phyloP scores from a whole-genome alignment of 2,113 vertebrate genomes.

The Diphyllodes magnificus region DNA sequence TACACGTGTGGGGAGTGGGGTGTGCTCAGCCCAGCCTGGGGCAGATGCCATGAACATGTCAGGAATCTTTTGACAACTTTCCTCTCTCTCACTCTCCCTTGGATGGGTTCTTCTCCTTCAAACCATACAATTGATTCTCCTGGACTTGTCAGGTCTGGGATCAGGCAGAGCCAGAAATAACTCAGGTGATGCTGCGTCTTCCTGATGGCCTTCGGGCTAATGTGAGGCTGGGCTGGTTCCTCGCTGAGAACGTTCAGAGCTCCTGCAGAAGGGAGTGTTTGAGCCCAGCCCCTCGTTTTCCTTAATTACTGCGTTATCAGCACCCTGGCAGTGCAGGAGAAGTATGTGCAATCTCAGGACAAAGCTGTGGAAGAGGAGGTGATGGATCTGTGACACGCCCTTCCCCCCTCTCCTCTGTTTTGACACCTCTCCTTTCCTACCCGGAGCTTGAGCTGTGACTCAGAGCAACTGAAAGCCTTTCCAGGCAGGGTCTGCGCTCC shows the following conservation, averaged over 20 bases:
- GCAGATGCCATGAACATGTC: neutral
- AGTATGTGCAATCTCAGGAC: conserved; percentile 77
- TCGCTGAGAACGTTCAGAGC: neutral
- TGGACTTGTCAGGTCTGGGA: neutral
- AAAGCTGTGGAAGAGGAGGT: conserved; percentile 84
- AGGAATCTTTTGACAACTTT: neutral
- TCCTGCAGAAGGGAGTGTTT: conserved; percentile 14
- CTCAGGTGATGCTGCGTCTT: neutral
- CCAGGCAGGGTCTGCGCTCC: neutral
- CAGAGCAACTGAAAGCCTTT: neutral
- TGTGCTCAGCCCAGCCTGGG: neutral
- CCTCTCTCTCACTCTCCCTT: neutral
- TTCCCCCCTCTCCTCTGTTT: neutral
- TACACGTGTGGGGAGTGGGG: accelerated
- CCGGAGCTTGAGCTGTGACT: neutral
- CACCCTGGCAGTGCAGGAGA: conserved; percentile 89
- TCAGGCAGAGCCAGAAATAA: neutral
- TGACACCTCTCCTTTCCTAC: neutral
- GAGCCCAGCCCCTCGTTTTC: conserved; percentile 55
- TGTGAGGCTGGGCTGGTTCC: conserved; percentile 2
- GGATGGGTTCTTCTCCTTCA: neutral
- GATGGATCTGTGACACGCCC: conserved; percentile 68
- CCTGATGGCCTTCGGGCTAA: neutral
- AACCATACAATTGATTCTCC: neutral
- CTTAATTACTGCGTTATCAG: conserved; percentile 76